Evolutionary conservation across 2,113 vertebrate genomes (phyloP).

Genomic region (Passer montanus): DNA sequence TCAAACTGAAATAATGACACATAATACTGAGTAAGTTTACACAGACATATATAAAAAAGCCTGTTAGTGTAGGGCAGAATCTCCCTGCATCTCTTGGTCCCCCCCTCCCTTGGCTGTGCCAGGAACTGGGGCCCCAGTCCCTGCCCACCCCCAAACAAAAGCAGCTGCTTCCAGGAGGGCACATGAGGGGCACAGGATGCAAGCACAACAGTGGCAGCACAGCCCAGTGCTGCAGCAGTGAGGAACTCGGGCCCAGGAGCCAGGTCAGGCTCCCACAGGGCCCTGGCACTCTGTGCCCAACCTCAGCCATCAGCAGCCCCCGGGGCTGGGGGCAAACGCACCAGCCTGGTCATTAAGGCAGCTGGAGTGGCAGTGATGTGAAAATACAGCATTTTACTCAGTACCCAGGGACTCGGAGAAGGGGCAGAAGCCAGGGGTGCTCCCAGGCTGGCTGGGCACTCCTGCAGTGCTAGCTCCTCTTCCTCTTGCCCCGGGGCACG

Average conservation of each 20-base stretch:
- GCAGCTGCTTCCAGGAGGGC: background rate
- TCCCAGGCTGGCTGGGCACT: background rate
- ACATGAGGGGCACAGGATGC: rapidly evolving
- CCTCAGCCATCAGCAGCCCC: rapidly evolving
- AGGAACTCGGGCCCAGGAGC: rapidly evolving
- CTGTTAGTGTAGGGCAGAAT: background rate
- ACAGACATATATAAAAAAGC: background rate
- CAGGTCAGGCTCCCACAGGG: background rate
- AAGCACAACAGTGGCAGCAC: rapidly evolving
- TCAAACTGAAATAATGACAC: background rate
- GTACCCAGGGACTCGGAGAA: background rate
- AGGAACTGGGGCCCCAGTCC: background rate
- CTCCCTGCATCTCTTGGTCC: rapidly evolving
- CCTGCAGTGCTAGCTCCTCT: slow-evolving; percentile 30
- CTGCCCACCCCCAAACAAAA: rapidly evolving
- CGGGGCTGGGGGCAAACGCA: background rate
- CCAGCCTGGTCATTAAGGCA: background rate
- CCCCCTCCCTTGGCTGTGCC: background rate
- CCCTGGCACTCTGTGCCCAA: background rate
- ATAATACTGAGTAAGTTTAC: background rate
- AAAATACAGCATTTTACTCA: background rate
- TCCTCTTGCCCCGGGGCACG: slow-evolving; percentile 58
- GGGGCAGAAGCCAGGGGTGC: background rate
- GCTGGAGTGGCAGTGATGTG: background rate
- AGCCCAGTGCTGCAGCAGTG: rapidly evolving